phyloP scores from a whole-genome alignment of 1,140 invertebrate genomes.

The Drosophila leontia region DNA sequence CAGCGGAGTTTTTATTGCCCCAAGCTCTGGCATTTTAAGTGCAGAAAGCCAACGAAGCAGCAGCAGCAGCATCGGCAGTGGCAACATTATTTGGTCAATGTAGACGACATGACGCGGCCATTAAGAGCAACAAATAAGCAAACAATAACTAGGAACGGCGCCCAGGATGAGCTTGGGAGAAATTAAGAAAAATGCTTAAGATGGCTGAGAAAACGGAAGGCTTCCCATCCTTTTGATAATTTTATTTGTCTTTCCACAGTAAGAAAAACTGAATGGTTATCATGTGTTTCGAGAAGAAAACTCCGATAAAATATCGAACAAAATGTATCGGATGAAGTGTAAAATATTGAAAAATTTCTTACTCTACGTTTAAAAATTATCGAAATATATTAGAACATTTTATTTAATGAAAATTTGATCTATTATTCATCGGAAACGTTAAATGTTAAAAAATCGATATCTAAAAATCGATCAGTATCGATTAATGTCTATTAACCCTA shows the following conservation, averaged over 20 bases:
- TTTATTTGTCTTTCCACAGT: neutral
- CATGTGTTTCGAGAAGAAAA: neutral
- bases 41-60: slow-evolving; percentile 46
- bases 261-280: neutral
- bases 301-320: neutral
- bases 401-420: neutral
- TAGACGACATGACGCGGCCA: slow-evolving; percentile 82
- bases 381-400: neutral
- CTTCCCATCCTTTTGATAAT: neutral
- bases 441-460: neutral
- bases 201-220: slow-evolving; percentile 11
- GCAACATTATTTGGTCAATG: slow-evolving; percentile 82
- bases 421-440: neutral
- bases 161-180: slow-evolving; percentile 45
- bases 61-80: slow-evolving; percentile 30
- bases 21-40: slow-evolving; percentile 75
- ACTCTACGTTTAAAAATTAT: too few species aligned
- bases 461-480: too few species aligned
- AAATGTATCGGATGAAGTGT: neutral
- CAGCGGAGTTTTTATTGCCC: slow-evolving; percentile 73
- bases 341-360: too few species aligned
- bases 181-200: slow-evolving; percentile 65
- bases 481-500: too few species aligned
- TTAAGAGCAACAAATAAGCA: slow-evolving; percentile 84
- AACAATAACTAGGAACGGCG: slow-evolving; percentile 63